These are phyloP conservation scores for Diachasma alloeum DNA, from an alignment of 1,140 invertebrate genomes.

Conservation along the genomic window DNA sequence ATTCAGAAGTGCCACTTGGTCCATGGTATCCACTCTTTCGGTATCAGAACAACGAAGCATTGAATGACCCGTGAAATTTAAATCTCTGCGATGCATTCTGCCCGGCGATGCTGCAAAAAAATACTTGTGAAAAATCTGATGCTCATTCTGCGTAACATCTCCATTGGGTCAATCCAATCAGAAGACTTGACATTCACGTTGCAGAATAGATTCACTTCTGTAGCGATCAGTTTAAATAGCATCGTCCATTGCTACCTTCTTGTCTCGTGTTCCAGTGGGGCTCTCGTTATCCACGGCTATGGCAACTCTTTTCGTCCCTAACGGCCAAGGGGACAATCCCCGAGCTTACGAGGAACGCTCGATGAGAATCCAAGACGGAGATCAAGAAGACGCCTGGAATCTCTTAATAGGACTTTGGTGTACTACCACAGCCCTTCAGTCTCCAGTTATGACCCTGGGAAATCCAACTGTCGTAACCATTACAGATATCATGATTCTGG, in stretches of 20 bases:
- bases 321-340: neutral
- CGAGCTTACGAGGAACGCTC: neutral
- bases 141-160: neutral
- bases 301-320: neutral
- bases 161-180: conserved; percentile 1
- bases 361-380: neutral
- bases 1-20: no score
- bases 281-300: neutral
- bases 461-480: neutral
- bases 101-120: no score
- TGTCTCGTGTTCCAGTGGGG: neutral
- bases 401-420: neutral
- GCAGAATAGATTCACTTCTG: neutral
- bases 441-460: neutral
- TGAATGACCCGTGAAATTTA: no score
- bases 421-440: neutral
- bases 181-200: neutral
- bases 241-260: neutral
- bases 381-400: neutral
- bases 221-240: neutral
- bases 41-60: no score
- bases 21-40: no score
- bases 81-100: no score
- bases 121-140: no score
- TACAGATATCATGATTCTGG: neutral